Conservation (phyloP, 1,140 invertebrate genomes). For the Lasioglossum albipes region DNA sequence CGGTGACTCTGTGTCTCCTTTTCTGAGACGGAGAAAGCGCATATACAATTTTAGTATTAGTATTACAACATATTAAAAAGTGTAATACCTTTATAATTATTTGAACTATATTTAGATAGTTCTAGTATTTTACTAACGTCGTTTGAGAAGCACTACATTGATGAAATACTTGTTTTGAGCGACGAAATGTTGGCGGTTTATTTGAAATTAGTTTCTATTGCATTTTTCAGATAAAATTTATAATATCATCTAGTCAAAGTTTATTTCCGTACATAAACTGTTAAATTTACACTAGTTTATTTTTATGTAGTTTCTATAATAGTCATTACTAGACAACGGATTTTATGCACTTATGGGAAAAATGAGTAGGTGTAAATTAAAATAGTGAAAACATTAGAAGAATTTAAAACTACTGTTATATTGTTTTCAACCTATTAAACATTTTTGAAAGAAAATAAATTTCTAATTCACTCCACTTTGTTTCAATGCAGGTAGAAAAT, state of each 20-base stretch:
- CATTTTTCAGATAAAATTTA: background rate
- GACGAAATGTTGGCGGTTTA: background rate
- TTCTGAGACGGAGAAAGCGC: background rate
- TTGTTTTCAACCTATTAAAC: too few species aligned
- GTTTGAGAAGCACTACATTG: background rate
- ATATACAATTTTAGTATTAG: background rate
- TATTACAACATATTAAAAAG: background rate
- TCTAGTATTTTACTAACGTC: background rate
- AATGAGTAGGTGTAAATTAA: too few species aligned
- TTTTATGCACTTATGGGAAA: too few species aligned
- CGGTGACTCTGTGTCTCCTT: background rate
- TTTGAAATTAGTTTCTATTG: background rate
- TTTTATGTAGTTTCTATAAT: too few species aligned
- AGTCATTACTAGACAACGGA: too few species aligned
- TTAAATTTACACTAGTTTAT: background rate
- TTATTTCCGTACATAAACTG: background rate
- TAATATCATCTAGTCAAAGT: background rate
- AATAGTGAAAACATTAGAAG: too few species aligned
- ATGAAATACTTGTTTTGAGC: background rate
- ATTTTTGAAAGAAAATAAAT: too few species aligned
- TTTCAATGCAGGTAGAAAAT: too few species aligned
- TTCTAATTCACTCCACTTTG: too few species aligned
- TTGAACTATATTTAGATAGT: background rate
- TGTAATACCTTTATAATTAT: background rate
- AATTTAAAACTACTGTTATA: too few species aligned